A percentile compares a stretch with the other conserved stretches of the same genome.
Evolutionary conservation across 2,113 vertebrate species (phyloP).

Genomic region (Podiceps cristatus): DNA sequence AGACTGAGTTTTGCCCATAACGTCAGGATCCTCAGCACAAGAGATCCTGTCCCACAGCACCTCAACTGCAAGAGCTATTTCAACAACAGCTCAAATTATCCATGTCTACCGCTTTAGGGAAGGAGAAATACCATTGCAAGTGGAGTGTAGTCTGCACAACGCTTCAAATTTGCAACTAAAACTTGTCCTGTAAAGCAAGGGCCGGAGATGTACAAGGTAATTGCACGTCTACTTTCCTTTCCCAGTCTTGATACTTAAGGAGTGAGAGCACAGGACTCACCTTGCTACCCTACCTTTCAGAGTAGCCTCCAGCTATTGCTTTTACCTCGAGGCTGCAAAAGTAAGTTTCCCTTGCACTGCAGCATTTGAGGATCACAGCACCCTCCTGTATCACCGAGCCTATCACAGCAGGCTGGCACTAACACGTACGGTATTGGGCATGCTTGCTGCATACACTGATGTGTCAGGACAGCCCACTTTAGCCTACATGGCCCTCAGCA

Average conservation of each 20-base stretch:
- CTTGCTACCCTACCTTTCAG: neutral
- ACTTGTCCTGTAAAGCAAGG: neutral
- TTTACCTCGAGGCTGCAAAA: neutral
- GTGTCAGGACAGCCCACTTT: neutral
- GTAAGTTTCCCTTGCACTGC: fast-evolving
- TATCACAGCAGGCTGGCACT: fast-evolving
- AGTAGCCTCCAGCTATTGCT: neutral
- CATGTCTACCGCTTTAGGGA: no score
- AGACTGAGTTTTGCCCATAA: neutral
- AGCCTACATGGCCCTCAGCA: fast-evolving
- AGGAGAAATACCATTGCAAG: neutral
- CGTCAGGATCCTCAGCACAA: neutral
- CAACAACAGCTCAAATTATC: neutral
- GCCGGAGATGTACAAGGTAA: neutral
- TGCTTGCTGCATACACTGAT: no score
- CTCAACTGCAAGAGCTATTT: no score
- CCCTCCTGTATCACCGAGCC: fast-evolving
- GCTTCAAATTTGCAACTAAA: neutral
- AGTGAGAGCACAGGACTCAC: neutral
- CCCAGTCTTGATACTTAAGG: neutral
- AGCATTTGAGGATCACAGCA: neutral
- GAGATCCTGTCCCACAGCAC: neutral
- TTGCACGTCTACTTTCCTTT: neutral
- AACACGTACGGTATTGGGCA: fast-evolving
- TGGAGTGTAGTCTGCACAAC: neutral